Conservation (phyloP, 2,113 vertebrate species). For the Xenus cinereus region DNA sequence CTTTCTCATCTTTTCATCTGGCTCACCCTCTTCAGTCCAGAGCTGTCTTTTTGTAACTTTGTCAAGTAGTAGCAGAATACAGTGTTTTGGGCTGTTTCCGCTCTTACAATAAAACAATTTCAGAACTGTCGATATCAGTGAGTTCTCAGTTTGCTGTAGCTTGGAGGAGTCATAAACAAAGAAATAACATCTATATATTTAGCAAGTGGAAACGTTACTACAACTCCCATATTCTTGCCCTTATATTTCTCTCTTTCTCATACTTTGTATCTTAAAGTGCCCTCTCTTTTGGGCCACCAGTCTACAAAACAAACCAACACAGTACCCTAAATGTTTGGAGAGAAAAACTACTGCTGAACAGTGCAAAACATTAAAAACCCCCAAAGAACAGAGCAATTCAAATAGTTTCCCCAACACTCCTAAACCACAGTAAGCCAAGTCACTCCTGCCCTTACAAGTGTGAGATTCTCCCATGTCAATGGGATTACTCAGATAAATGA, state of each 20-base stretch:
- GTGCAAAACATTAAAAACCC: neutral
- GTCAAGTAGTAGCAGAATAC: neutral
- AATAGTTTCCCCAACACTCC: neutral
- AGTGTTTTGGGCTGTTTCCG: neutral
- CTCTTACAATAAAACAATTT: neutral
- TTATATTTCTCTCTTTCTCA: neutral
- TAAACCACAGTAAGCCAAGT: neutral
- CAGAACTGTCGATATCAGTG: neutral
- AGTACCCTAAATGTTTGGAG: neutral
- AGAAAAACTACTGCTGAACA: neutral
- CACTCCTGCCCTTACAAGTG: neutral
- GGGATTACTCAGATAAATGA: neutral
- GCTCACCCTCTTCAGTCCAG: neutral
- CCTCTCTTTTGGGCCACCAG: neutral
- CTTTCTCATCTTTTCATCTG: neutral
- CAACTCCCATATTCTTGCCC: neutral
- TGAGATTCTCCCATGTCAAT: neutral
- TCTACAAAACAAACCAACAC: neutral
- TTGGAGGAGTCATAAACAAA: neutral
- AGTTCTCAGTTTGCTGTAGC: neutral
- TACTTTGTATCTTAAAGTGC: neutral
- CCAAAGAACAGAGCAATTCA: neutral
- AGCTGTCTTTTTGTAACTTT: neutral
- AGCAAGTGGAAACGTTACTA: neutral
- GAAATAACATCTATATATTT: neutral